Conservation (phyloP, 2,797 vertebrate genomes). For the Channallabes apus region DNA sequence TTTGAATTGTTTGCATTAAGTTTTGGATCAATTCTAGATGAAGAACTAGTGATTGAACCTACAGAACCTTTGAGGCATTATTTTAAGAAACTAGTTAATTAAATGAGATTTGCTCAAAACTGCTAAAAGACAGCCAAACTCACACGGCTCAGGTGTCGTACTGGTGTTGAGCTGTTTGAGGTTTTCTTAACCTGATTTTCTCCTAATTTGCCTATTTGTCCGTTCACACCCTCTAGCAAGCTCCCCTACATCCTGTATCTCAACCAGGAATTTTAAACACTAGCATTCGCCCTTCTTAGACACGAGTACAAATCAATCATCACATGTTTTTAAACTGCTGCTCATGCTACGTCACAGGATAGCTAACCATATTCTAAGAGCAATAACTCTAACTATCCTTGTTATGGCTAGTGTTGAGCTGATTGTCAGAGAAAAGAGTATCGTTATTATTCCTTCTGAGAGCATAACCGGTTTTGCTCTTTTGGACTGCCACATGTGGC, state of each 20-base stretch:
- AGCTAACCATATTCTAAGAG: not conserved
- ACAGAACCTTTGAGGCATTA: not conserved
- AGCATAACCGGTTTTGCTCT: not conserved
- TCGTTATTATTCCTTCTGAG: not conserved
- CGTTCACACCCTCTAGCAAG: not conserved
- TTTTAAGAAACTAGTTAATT: not conserved
- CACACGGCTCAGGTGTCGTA: not conserved
- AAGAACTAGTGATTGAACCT: not conserved
- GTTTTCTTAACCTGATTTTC: not conserved
- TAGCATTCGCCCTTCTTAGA: not conserved
- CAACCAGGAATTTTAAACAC: not conserved
- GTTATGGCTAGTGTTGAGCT: not conserved
- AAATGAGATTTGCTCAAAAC: not conserved
- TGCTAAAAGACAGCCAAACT: not conserved
- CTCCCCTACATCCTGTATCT: not conserved
- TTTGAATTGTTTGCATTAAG: not conserved
- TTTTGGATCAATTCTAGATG: not conserved
- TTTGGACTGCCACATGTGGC: not conserved
- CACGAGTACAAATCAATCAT: not conserved
- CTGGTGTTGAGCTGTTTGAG: not conserved
- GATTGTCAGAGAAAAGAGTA: not conserved
- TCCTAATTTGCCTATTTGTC: not conserved
- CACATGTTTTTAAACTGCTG: not conserved
- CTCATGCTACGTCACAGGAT: not conserved
- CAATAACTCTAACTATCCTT: not conserved